A percentile compares a stretch with the other conserved stretches of the same genome.
phyloP scores from a whole-genome alignment of 2,113 vertebrate species.

The Stegastes partitus region DNA sequence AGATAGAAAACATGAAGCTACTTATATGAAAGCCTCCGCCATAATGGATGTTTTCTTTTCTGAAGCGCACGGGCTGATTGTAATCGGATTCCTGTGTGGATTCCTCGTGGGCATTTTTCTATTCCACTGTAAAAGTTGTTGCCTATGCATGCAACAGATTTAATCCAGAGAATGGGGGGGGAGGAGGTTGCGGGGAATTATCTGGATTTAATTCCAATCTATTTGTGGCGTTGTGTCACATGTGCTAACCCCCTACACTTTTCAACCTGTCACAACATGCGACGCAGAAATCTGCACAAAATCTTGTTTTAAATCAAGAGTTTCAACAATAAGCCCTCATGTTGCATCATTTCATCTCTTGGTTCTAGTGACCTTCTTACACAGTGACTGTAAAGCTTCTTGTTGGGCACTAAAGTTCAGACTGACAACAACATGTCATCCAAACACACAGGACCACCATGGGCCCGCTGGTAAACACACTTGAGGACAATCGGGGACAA shows the following conservation, averaged over 20 bases:
- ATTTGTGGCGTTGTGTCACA: not conserved
- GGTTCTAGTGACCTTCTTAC: not conserved
- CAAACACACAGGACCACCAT: slow-evolving; percentile 42
- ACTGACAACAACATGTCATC: not conserved
- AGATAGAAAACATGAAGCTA: slow-evolving; percentile 73
- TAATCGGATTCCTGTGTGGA: slow-evolving; percentile 60
- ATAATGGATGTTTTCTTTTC: slow-evolving; percentile 75
- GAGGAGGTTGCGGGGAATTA: not conserved
- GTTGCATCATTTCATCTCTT: not conserved
- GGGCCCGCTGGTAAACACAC: slow-evolving; percentile 38
- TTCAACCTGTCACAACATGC: not conserved
- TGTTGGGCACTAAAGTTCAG: not conserved
- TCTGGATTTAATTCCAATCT: not conserved
- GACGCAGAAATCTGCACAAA: not conserved
- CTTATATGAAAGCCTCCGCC: slow-evolving; percentile 81
- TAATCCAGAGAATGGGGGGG: not conserved
- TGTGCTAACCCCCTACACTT: not conserved
- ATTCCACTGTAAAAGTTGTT: slow-evolving; percentile 32
- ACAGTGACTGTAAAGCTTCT: too few species aligned
- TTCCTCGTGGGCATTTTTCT: slow-evolving; percentile 47
- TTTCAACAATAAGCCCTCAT: too few species aligned
- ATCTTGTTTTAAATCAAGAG: too few species aligned
- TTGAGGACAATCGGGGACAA: slow-evolving; percentile 34
- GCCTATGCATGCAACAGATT: slow-evolving; percentile 10
- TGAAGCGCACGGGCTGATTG: slow-evolving; percentile 58